Evolutionary conservation across 2,888 invertebrate species (phyloP).

Genomic region (Lacanobia wlatinum): DNA sequence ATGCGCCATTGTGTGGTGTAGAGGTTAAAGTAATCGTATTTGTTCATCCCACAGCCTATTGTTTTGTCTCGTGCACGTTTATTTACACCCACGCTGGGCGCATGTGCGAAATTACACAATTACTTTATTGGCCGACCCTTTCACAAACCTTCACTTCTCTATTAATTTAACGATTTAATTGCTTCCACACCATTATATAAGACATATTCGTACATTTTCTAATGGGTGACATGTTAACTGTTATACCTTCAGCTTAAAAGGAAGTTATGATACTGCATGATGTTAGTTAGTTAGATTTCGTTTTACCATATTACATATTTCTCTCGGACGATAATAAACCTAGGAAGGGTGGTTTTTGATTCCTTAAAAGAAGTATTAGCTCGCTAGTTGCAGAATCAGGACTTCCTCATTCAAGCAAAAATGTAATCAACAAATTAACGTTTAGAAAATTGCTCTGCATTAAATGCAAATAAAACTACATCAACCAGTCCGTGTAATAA

Average conservation of each 20-base stretch:
- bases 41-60: conserved; percentile 82
- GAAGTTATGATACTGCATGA: conserved; percentile 32
- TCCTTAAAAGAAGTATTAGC: not conserved
- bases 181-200: conserved; percentile 38
- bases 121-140: conserved; percentile 64
- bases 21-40: conserved; percentile 70
- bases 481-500: conserved; percentile 30
- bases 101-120: conserved; percentile 73
- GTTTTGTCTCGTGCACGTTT: conserved; percentile 73
- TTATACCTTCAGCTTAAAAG: conserved; percentile 22
- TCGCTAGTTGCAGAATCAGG: not conserved
- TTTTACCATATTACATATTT: conserved; percentile 24
- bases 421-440: not conserved
- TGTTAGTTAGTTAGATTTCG: conserved; percentile 21
- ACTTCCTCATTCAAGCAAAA: not conserved
- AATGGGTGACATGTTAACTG: conserved; percentile 34
- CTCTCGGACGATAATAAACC: not conserved
- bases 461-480: conserved; percentile 39
- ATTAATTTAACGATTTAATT: conserved; percentile 54
- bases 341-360: no score
- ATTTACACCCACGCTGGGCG: conserved; percentile 70
- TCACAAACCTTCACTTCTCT: conserved; percentile 58
- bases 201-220: conserved; percentile 26
- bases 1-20: conserved; percentile 73
- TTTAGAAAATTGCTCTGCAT: conserved; percentile 11